Percentiles rank a stretch among this genome's conserved stretches.
Conservation (phyloP, 2,113 vertebrate species). For the Thryonomys swinderianus region DNA sequence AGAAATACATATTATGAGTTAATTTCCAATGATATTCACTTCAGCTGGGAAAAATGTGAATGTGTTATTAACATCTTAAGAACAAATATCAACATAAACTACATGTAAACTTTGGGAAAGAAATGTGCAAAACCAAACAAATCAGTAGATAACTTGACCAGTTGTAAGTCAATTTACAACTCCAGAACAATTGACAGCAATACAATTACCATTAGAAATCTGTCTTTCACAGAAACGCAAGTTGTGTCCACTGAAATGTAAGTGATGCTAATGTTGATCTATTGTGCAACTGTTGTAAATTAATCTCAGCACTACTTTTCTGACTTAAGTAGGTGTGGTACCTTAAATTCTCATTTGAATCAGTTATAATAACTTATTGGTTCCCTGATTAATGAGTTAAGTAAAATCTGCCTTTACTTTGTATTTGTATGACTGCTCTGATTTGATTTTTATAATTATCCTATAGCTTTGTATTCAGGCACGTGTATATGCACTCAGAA, state of each 20-base stretch:
- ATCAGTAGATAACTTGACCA: not conserved
- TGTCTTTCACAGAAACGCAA: not conserved
- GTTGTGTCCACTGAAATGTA: not conserved
- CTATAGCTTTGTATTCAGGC: not conserved
- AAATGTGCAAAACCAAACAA: not conserved
- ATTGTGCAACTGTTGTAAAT: not conserved
- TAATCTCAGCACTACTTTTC: not conserved
- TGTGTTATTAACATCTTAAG: not conserved
- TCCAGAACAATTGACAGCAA: not conserved
- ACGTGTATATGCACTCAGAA: not conserved
- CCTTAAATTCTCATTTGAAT: conserved; percentile 16
- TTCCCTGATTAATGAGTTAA: not conserved
- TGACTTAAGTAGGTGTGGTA: not conserved
- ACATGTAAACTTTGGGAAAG: not conserved
- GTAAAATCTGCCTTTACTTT: not conserved
- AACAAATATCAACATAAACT: not conserved
- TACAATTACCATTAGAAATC: not conserved
- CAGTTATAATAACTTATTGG: not conserved
- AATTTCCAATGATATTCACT: not conserved
- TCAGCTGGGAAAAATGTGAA: conserved; percentile 19
- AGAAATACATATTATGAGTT: not conserved
- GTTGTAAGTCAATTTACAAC: not conserved
- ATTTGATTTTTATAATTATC: conserved; percentile 6
- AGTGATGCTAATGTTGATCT: not conserved
- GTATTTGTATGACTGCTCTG: not conserved